A percentile compares a stretch with the other conserved stretches of the same genome.
These are phyloP conservation scores for Lutraria rhynchaena DNA, from an alignment of 1,140 invertebrate species.

Conservation along the genomic window DNA sequence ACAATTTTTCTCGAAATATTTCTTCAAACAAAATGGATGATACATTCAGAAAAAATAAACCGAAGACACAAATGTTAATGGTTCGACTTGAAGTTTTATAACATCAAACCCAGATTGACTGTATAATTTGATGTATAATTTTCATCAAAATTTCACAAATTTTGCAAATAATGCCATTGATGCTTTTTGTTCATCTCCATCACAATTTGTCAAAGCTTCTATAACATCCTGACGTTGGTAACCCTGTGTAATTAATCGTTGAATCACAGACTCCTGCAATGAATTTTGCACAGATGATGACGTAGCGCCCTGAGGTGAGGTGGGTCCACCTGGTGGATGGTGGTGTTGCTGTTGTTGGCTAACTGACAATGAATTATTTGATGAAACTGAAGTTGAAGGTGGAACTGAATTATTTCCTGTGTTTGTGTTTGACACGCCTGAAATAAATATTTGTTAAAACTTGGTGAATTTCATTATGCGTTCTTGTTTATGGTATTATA, in stretches of 20 bases:
- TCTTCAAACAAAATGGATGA: no score
- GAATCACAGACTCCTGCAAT: constrained; percentile 74
- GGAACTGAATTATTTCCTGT: constrained; percentile 14
- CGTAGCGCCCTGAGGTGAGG: neutral
- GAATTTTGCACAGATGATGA: constrained; percentile 38
- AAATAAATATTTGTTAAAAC: no score
- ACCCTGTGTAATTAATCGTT: constrained; percentile 71
- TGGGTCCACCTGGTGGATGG: neutral
- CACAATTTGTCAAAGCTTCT: constrained; percentile 73
- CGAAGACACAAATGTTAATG: no score
- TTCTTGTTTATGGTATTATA: no score
- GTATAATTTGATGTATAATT: no score
- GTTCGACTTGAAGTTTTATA: no score
- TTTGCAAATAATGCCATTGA: constrained; percentile 77
- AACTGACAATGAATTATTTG: neutral
- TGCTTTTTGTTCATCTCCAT: constrained; percentile 77
- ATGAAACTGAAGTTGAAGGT: neutral
- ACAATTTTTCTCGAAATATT: no score
- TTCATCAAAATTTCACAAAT: constrained; percentile 66
- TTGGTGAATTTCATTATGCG: no score
- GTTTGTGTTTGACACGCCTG: constrained; percentile 48
- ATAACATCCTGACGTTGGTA: constrained; percentile 76
- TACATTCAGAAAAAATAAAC: no score
- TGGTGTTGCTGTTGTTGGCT: constrained; percentile 7
- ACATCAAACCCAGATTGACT: no score